Percentiles rank a stretch among this genome's conserved stretches.
Evolutionary conservation across 1,140 invertebrate species (phyloP).

Genomic region (Pentalonia nigronervosa): DNA sequence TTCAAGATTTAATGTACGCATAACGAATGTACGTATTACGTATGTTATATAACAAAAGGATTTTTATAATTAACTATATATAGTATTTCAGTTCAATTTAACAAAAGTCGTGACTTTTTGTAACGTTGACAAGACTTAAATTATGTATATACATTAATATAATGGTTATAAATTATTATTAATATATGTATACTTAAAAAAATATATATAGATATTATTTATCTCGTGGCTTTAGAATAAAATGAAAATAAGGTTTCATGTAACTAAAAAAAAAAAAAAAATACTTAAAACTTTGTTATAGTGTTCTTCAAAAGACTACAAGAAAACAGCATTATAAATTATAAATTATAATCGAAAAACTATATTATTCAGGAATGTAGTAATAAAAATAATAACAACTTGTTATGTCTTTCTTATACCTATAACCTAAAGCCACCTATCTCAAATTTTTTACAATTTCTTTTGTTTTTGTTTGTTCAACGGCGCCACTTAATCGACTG

Average conservation of each 20-base stretch:
- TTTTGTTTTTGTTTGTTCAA: neutral
- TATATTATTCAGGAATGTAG: constrained; percentile 19
- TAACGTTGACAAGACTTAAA: constrained; percentile 12
- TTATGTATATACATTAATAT: neutral
- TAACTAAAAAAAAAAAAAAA: neutral
- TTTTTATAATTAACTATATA: neutral
- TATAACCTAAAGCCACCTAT: neutral
- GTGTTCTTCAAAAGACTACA: neutral
- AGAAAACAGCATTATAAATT: constrained; percentile 8
- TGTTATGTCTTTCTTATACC: neutral
- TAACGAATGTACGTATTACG: neutral
- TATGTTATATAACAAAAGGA: neutral
- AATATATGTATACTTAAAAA: neutral
- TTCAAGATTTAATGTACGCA: neutral
- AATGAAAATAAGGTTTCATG: constrained; percentile 9
- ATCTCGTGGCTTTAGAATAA: neutral
- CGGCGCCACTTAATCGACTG: neutral
- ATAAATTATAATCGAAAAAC: constrained; percentile 8
- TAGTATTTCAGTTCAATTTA: constrained; percentile 4
- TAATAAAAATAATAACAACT: neutral
- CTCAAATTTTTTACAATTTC: neutral
- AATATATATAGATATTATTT: neutral
- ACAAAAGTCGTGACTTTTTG: constrained; percentile 40
- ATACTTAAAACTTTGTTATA: neutral
- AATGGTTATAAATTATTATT: neutral